These are phyloP conservation scores for Aphelenchoides avenae DNA, from an alignment of 1,140 invertebrate genomes.

Conservation along the genomic window DNA sequence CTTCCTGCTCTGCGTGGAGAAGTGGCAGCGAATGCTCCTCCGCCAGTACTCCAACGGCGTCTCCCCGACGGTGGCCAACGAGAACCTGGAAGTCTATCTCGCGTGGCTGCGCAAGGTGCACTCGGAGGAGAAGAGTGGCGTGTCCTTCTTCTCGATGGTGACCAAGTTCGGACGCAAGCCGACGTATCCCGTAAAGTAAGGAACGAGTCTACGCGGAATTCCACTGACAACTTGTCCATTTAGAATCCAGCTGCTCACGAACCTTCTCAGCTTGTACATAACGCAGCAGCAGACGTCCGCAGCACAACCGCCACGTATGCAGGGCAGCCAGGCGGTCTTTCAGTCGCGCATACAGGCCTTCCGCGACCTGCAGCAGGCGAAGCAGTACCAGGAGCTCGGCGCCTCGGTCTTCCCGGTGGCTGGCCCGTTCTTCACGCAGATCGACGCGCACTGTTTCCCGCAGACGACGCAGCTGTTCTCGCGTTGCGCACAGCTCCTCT, in stretches of 20 bases:
- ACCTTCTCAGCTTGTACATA: constrained; percentile 28
- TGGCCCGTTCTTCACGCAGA: too few relatives aligned
- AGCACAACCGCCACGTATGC: constrained; percentile 18
- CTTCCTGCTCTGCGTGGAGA: constrained; percentile 30
- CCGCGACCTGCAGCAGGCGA: constrained; percentile 27
- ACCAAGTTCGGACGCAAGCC: constrained; percentile 24
- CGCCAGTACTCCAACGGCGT: constrained; percentile 29
- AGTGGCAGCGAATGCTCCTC: constrained; percentile 30
- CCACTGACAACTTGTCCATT: background rate
- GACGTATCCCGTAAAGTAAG: constrained; percentile 20
- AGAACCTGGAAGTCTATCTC: constrained; percentile 26
- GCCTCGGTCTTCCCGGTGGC: background rate
- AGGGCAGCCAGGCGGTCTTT: constrained; percentile 19
- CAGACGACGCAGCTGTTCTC: constrained; percentile 2
- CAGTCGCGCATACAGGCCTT: constrained; percentile 24
- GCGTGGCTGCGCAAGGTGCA: constrained; percentile 28
- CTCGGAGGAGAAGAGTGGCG: constrained; percentile 40
- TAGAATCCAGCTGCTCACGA: constrained; percentile 30
- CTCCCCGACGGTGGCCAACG: constrained; percentile 20
- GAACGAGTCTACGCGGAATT: background rate
- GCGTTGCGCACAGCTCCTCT: constrained; percentile 1
- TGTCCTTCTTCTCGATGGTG: constrained; percentile 27
- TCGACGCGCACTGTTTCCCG: constrained; percentile 4
- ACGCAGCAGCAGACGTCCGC: constrained; percentile 28
- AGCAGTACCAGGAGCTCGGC: constrained; percentile 14